These are phyloP conservation scores for Papilio xuthus DNA, from an alignment of 1,140 invertebrate genomes.

Conservation along the genomic window DNA sequence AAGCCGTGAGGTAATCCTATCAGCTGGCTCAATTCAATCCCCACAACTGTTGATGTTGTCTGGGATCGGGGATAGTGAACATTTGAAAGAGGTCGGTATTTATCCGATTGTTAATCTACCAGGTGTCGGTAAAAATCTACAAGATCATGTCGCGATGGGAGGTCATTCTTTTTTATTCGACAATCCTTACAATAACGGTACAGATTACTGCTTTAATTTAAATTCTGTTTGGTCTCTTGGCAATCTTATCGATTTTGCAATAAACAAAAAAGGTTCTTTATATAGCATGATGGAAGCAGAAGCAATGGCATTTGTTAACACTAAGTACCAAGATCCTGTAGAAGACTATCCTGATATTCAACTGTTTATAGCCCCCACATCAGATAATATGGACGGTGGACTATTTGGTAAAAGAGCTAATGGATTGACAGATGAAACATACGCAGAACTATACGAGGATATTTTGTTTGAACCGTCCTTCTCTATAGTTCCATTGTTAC, in stretches of 20 bases:
- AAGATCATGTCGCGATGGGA: slow-evolving; percentile 88
- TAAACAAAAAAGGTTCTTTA: slow-evolving; percentile 82
- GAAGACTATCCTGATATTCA: slow-evolving; percentile 91
- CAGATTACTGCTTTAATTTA: slow-evolving; percentile 83
- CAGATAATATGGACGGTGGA: slow-evolving; percentile 90
- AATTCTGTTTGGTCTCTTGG: slow-evolving; percentile 81
- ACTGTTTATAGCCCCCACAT: slow-evolving; percentile 86
- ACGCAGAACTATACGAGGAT: slow-evolving; percentile 85
- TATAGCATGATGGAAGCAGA: slow-evolving; percentile 87
- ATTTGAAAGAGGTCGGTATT: slow-evolving; percentile 85
- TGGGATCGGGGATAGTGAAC: slow-evolving; percentile 86
- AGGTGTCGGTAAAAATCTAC: slow-evolving; percentile 91
- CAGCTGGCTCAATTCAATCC: slow-evolving; percentile 87
- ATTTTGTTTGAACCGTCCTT: slow-evolving; percentile 86
- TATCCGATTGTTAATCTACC: slow-evolving; percentile 82
- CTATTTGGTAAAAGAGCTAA: slow-evolving; percentile 85
- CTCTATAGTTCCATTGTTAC: slow-evolving; percentile 84
- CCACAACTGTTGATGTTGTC: slow-evolving; percentile 93
- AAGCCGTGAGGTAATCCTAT: slow-evolving; percentile 87
- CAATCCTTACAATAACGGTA: slow-evolving; percentile 71
- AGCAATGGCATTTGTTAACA: slow-evolving; percentile 89
- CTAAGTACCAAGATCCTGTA: slow-evolving; percentile 84
- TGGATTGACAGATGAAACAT: slow-evolving; percentile 86
- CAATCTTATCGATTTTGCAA: slow-evolving; percentile 82
- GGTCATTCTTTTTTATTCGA: slow-evolving; percentile 83